These are phyloP conservation scores for Epinotia ramella DNA, from an alignment of 2,888 invertebrate genomes.

Conservation along the genomic window DNA sequence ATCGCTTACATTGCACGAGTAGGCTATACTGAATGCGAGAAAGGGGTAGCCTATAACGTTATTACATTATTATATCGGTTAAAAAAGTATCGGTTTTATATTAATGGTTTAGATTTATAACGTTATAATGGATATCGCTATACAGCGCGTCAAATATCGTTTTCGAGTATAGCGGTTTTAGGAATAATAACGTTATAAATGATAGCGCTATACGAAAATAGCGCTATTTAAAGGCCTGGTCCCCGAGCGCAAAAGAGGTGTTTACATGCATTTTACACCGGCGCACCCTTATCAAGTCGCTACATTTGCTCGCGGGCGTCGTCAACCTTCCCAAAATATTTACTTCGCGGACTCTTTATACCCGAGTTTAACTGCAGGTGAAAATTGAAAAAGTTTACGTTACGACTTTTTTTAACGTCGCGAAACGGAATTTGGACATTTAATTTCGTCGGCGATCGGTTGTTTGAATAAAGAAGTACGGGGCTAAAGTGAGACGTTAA, in stretches of 20 bases:
- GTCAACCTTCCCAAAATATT: slow-evolving; percentile 78
- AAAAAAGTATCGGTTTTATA: too few species aligned
- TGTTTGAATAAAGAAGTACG: slow-evolving; percentile 44
- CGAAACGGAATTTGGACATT: slow-evolving; percentile 67
- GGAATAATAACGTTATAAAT: too few species aligned
- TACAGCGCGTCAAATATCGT: too few species aligned
- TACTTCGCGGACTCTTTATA: slow-evolving; percentile 74
- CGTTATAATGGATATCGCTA: too few species aligned
- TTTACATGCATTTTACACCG: slow-evolving; percentile 80
- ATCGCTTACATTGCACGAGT: too few species aligned
- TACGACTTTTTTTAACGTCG: slow-evolving; percentile 76
- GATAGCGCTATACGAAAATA: too few species aligned
- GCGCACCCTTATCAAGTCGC: slow-evolving; percentile 74
- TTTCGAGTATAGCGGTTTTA: too few species aligned
- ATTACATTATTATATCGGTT: too few species aligned
- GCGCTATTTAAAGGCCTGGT: too few species aligned
- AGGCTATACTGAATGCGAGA: too few species aligned
- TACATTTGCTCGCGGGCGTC: slow-evolving; percentile 75
- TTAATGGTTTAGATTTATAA: too few species aligned
- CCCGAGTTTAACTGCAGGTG: slow-evolving; percentile 78
- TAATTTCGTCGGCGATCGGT: slow-evolving; percentile 62
- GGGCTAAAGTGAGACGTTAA: slow-evolving; percentile 38
- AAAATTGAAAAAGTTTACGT: slow-evolving; percentile 84
- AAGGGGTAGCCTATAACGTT: too few species aligned
- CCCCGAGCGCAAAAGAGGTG: slow-evolving; percentile 72